Evolutionary conservation across 30 jellyfish, hydroid and myxozoan genomes (phyloP), one percentile per base, ranked within the genome.

Genomic region (Phacellophora camtschatica): DNA sequence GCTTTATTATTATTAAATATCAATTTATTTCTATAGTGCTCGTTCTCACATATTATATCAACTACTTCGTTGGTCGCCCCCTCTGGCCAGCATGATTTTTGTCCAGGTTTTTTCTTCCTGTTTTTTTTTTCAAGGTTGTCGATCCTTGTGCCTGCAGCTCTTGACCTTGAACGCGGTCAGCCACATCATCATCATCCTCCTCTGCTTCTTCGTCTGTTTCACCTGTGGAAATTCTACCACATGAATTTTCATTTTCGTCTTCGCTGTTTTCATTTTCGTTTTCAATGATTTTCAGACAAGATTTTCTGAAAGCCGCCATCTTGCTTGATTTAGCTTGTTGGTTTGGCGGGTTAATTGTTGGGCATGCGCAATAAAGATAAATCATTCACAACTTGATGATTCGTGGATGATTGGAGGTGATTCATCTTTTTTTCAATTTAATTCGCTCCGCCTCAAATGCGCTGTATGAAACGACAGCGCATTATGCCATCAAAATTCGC

Each of bases 1-100:
- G 83, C 83, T 66, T 80, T 80, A 66, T 50, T 80, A 66, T 80
- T 80, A 42, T 83, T 80, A 36, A 80, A 80, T 1, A 80, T 64
- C 75, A 80, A 39, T 73, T 39, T 80, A 23, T 55, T 48, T n/a
- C 75, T 23, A 76, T 48, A 62, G 51, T 35, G 9, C 37, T 58
- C 58, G 50, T 77, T 27, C 22, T 58, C 77, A 37, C 80, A 58
- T 7, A 77, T 62, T 5, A 57, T 25, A 27, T 59, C 29, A 23
- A 77, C 71, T 11, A 77, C 23, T 54, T 62, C 81, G 28, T 77
- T 46, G 8, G 61, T 41, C 0, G 30, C 18, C 32, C 42, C 61
- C 8, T 58, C 71, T 27, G 80, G 75, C 89, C 89, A 77, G 25
- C 33, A 20, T 6, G 77, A 23, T 74, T 74, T 58, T 32, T 66